A percentile compares a stretch with the other conserved stretches of the same genome.
Conservation (phyloP, 2,797 vertebrate genomes). For the Sorex maritimensis region DNA sequence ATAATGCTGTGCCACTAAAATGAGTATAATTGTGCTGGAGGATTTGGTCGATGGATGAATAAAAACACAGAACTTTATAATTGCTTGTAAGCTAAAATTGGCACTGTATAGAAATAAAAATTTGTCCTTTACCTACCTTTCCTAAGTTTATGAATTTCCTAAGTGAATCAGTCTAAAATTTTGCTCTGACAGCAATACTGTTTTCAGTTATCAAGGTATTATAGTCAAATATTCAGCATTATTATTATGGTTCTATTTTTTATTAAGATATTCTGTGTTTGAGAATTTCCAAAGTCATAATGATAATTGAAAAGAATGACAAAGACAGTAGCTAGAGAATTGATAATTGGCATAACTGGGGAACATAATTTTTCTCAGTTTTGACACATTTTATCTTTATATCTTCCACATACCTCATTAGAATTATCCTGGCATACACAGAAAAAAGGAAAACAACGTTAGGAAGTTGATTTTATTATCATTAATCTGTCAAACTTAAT, state of each 20-base stretch:
- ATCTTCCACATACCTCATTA: slow-evolving; percentile 75
- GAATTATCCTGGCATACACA: slow-evolving; percentile 63
- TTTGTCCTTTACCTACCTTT: background rate
- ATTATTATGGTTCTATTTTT: slow-evolving; percentile 52
- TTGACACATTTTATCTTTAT: slow-evolving; percentile 75
- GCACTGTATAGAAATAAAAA: background rate
- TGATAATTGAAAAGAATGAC: slow-evolving; percentile 51
- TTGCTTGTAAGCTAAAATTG: background rate
- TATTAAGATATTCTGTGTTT: slow-evolving; percentile 56
- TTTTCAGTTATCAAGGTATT: background rate
- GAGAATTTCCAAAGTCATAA: slow-evolving; percentile 48
- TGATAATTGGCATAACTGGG: slow-evolving; percentile 68
- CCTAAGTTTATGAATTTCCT: slow-evolving; percentile 31
- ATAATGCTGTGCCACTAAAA: background rate
- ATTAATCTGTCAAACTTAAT: slow-evolving; percentile 78
- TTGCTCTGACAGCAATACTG: background rate
- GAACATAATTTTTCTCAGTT: slow-evolving; percentile 70
- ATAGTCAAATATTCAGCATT: slow-evolving; percentile 22
- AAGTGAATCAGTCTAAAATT: slow-evolving; percentile 20
- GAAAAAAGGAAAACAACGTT: slow-evolving; percentile 69
- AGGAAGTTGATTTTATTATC: slow-evolving; percentile 75
- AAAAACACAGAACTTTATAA: background rate
- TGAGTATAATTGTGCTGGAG: background rate
- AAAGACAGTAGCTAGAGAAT: slow-evolving; percentile 50
- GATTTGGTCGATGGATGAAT: background rate